Conservation (phyloP, 1,140 invertebrate species). For the Pogonomyrmex barbatus region DNA sequence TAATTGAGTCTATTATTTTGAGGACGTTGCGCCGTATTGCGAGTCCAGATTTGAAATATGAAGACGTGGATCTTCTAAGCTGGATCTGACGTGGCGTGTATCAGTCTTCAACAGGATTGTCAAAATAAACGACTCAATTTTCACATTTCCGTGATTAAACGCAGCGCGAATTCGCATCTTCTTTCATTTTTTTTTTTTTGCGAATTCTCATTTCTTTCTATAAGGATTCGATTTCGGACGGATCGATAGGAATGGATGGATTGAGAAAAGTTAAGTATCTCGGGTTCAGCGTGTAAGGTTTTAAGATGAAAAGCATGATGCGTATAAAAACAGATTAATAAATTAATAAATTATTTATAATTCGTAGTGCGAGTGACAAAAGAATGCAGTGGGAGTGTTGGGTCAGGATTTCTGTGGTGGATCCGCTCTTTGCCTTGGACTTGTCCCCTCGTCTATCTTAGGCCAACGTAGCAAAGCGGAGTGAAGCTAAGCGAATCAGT, state of each 20-base stretch:
- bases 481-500: neutral
- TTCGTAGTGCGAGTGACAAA: neutral
- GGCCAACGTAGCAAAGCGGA: neutral
- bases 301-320: neutral
- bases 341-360: conserved; percentile 11
- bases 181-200: neutral
- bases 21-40: neutral
- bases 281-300: neutral
- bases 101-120: neutral
- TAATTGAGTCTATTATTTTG: conserved; percentile 41
- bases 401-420: neutral
- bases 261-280: neutral
- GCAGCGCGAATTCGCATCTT: neutral
- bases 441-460: neutral
- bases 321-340: neutral
- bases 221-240: neutral
- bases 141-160: neutral
- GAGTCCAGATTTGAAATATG: neutral
- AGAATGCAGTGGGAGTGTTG: neutral
- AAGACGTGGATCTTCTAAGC: neutral
- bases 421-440: neutral
- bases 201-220: neutral
- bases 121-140: conserved; percentile 32
- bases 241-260: neutral
- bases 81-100: neutral